Base-by-base conservation (phyloP, 37 sponge, comb jelly and placozoan genomes). In the Agelas oroides region DNA sequence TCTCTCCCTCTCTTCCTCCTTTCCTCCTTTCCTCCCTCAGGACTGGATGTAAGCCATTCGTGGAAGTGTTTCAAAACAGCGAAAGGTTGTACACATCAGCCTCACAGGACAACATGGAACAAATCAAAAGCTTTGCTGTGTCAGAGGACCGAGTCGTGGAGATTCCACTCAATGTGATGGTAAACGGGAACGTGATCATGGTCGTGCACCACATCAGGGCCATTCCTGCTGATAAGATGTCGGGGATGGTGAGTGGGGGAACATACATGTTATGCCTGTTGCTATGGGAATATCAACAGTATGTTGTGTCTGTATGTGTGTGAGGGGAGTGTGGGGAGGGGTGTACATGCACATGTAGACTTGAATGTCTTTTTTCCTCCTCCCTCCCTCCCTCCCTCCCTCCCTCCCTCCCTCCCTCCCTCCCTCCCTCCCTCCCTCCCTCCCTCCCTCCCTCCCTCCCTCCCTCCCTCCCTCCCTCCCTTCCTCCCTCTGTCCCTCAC, bases 31-130 rank as follows among this genome's bases (percentile, higher is more conserved):
- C n/a, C n/a, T n/a, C 53, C 24, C 13, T 55, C 27, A 94, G 95
- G 83, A 88, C 77, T 77, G 83, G 87, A 12, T 94, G 95, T 30
- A 84, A 81, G 64, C 95, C 95, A 38, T 94, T 88, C 70, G 83
- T 94, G 12, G 95, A 94, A 57, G 83, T 94, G 59, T 88, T 74
- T 52, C 62, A 86, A 40, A 72, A 84, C n/a, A 87, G 83, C 14
- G 82, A 84, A 54, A 78, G 92, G 25, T 77, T 94, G 6, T 82
- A 65, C 71, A 94, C 94, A 13, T 94, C 94, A 24, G 87, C 74
- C 8, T 69, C 84, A 21, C 73, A 87, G 27, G 85, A 78, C 53
- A 57, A 75, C 38, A 74, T 90, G 72, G 87, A 90, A 58, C 57
- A 86, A 59, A 76, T 94, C 62, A 39, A 74, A 21, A 83, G 87